phyloP scores from a whole-genome alignment of 2,113 vertebrate genomes.

The Bagarius yarrelli region DNA sequence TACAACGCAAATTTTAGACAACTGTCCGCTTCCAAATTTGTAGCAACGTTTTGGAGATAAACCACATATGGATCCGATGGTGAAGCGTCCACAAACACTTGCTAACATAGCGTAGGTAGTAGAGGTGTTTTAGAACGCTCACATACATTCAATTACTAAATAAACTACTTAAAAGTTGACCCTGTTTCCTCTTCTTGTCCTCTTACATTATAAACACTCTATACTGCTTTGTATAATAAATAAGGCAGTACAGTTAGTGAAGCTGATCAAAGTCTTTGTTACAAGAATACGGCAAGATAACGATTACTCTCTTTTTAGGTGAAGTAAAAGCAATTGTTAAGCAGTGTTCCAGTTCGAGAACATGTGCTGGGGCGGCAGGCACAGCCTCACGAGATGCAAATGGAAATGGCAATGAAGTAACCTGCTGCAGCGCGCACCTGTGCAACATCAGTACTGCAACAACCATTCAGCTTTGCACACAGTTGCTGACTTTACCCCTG shows the following conservation, averaged over 20 bases:
- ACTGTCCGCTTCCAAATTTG: too few relatives aligned
- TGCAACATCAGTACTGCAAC: conserved; percentile 62
- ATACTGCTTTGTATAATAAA: background rate
- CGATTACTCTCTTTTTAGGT: conserved; percentile 32
- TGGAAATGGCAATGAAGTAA: conserved; percentile 59
- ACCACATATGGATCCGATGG: too few relatives aligned
- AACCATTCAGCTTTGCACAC: conserved; percentile 30
- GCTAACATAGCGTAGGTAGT: background rate
- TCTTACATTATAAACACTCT: background rate
- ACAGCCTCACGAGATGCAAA: conserved; percentile 26
- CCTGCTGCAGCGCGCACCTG: conserved; percentile 61
- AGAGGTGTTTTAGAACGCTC: background rate
- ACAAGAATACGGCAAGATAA: background rate
- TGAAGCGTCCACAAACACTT: too few relatives aligned
- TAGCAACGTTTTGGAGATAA: too few relatives aligned
- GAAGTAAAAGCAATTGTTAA: conserved; percentile 53
- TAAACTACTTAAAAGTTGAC: background rate
- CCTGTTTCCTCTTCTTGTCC: background rate
- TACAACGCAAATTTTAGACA: too few relatives aligned
- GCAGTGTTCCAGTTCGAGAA: conserved; percentile 52
- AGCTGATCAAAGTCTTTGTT: background rate
- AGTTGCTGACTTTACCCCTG: conserved; percentile 47
- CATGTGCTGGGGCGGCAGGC: conserved; percentile 48
- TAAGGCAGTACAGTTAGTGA: background rate
- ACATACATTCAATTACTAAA: background rate